Conservation (phyloP, 1,140 invertebrate genomes). For the Teleopsis dalmanni region DNA sequence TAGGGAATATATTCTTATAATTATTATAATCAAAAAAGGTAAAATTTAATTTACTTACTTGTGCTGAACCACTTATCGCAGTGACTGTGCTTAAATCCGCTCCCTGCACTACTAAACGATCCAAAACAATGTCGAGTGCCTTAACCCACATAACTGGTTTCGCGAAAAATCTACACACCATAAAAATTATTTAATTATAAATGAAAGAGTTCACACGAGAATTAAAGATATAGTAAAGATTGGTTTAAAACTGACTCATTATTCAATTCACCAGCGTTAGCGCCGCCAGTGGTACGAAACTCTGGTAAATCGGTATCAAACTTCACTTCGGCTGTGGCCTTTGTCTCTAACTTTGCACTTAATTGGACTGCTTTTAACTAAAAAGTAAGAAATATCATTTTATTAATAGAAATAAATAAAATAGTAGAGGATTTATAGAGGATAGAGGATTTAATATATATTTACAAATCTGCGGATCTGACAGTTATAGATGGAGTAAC, state of each 20-base stretch:
- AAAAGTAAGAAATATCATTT: constrained; percentile 33
- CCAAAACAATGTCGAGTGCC: constrained; percentile 84
- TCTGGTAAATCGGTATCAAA: constrained; percentile 88
- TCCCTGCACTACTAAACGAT: constrained; percentile 69
- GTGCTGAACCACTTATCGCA: constrained; percentile 82
- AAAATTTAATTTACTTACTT: constrained; percentile 53
- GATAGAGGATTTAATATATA: neutral
- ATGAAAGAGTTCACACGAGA: too few species aligned
- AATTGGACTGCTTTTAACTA: constrained; percentile 87
- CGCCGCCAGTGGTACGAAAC: constrained; percentile 50
- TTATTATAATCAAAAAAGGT: constrained; percentile 8
- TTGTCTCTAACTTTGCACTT: constrained; percentile 62
- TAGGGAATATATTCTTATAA: constrained; percentile 13
- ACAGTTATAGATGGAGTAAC: neutral
- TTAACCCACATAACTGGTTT: constrained; percentile 93
- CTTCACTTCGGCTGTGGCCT: constrained; percentile 72
- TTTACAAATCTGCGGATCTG: neutral
- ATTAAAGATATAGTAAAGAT: neutral
- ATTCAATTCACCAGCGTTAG: constrained; percentile 37
- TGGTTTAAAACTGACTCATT: constrained; percentile 57
- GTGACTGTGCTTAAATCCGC: constrained; percentile 74
- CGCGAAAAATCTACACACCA: constrained; percentile 49
- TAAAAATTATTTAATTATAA: constrained; percentile 5
- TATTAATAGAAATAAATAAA: neutral
- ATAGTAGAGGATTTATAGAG: neutral